A percentile compares a stretch with the other conserved stretches of the same genome.
These are phyloP conservation scores for Podarcis muralis DNA, from an alignment of 2,113 vertebrate genomes.

Conservation along the genomic window DNA sequence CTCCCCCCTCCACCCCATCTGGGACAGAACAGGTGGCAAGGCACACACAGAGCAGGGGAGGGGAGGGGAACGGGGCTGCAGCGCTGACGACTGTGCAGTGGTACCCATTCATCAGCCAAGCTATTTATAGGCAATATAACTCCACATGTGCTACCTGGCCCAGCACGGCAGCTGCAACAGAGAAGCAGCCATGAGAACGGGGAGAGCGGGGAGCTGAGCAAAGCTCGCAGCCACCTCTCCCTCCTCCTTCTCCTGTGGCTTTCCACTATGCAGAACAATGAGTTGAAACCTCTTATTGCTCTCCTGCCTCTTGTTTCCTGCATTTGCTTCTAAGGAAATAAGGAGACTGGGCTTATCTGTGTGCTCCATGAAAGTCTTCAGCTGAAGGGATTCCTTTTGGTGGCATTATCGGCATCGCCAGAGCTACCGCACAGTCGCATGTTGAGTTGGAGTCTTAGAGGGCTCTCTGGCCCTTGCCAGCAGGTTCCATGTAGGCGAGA, in stretches of 20 bases:
- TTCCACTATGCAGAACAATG: background rate
- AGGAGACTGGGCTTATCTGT: background rate
- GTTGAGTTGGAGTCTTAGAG: background rate
- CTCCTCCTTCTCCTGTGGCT: background rate
- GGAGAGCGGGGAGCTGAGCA: conserved; percentile 1
- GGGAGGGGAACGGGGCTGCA: background rate
- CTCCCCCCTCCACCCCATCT: conserved; percentile 33
- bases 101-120: conserved; percentile 20
- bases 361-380: background rate
- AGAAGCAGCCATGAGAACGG: background rate
- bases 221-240: conserved; percentile 19
- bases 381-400: background rate
- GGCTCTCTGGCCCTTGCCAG: background rate
- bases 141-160: conserved; percentile 5
- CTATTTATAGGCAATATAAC: background rate
- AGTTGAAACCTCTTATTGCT: background rate
- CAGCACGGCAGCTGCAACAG: background rate
- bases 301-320: background rate
- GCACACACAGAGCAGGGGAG: background rate
- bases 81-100: conserved; percentile 1
- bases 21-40: conserved; percentile 51
- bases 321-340: background rate
- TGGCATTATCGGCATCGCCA: background rate
- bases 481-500: background rate
- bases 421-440: background rate